Conservation (phyloP, 2,888 invertebrate species). For the Eupithecia exiguata region DNA sequence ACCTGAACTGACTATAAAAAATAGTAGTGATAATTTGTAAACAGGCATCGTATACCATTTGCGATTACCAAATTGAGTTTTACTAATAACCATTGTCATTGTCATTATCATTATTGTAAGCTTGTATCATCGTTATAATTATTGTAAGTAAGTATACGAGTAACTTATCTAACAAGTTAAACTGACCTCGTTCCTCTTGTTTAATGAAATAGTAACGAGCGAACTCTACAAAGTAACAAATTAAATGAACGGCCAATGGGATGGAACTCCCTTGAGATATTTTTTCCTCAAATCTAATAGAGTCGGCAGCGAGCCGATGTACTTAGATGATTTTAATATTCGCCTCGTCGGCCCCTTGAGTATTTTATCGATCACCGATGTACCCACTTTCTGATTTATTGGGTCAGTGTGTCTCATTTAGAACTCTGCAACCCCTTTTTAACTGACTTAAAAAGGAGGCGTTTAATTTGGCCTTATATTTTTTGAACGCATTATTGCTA, state of each 20-base stretch:
- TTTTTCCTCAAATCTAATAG: conserved; percentile 70
- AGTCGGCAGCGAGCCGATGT: conserved; percentile 59
- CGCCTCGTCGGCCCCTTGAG: conserved; percentile 62
- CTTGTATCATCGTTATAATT: too few species aligned
- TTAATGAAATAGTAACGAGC: conserved; percentile 45
- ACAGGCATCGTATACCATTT: too few species aligned
- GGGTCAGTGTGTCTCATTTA: conserved; percentile 53
- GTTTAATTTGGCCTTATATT: neutral
- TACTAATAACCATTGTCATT: too few species aligned
- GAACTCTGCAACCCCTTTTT: conserved; percentile 17
- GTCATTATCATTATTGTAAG: too few species aligned
- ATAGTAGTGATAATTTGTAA: too few species aligned
- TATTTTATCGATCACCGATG: conserved; percentile 59
- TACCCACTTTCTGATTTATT: conserved; percentile 51
- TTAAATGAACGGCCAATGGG: conserved; percentile 70
- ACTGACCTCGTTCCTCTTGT: conserved; percentile 36
- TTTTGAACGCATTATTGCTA: neutral
- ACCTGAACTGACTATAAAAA: too few species aligned
- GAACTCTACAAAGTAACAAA: conserved; percentile 55
- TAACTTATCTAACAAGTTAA: neutral
- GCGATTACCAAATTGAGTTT: too few species aligned
- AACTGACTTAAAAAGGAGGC: neutral
- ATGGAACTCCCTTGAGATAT: conserved; percentile 71
- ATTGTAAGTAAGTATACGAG: too few species aligned
- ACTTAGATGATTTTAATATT: conserved; percentile 76